Percentiles rank a stretch among this genome's conserved stretches.
Evolutionary conservation across 2,113 vertebrate genomes (phyloP).

Genomic region (Ochotona princeps): DNA sequence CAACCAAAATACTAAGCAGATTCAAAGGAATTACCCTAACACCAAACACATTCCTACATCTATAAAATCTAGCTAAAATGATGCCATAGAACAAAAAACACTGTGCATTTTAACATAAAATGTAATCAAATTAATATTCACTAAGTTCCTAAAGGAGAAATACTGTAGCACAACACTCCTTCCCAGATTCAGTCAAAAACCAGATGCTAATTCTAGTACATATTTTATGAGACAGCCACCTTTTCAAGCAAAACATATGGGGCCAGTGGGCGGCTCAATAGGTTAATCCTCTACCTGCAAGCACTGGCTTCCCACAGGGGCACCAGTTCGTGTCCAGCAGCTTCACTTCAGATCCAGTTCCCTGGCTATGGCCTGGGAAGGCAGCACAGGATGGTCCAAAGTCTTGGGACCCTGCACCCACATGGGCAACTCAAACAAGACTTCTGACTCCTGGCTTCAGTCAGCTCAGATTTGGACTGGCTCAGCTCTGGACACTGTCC

Average conservation of each 20-base stretch:
- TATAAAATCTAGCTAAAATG: conserved; percentile 40
- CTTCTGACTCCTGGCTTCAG: too few relatives aligned
- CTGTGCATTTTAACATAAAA: conserved; percentile 55
- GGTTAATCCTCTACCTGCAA: too few relatives aligned
- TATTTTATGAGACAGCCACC: conserved; percentile 46
- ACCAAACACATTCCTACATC: conserved; percentile 11
- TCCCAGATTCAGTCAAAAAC: conserved; percentile 27
- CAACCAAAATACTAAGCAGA: conserved; percentile 45
- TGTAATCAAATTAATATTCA: conserved; percentile 38
- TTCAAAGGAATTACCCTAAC: conserved; percentile 31
- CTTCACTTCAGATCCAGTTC: too few relatives aligned
- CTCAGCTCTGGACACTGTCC: too few relatives aligned
- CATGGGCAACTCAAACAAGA: too few relatives aligned
- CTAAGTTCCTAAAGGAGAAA: conserved; percentile 1
- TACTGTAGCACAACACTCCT: conserved; percentile 28
- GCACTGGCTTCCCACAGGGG: too few relatives aligned
- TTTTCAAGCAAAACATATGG: conserved; percentile 42
- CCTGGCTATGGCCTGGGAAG: too few relatives aligned
- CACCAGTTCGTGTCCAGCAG: too few relatives aligned
- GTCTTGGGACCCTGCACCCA: too few relatives aligned
- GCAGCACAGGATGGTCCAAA: too few relatives aligned
- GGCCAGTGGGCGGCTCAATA: too few relatives aligned
- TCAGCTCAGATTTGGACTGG: too few relatives aligned
- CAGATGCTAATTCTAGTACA: conserved; percentile 31
- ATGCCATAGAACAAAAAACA: conserved; percentile 54